These are phyloP conservation scores for Ctenicera cuprea DNA, from an alignment of 2,888 invertebrate genomes.

Conservation along the genomic window DNA sequence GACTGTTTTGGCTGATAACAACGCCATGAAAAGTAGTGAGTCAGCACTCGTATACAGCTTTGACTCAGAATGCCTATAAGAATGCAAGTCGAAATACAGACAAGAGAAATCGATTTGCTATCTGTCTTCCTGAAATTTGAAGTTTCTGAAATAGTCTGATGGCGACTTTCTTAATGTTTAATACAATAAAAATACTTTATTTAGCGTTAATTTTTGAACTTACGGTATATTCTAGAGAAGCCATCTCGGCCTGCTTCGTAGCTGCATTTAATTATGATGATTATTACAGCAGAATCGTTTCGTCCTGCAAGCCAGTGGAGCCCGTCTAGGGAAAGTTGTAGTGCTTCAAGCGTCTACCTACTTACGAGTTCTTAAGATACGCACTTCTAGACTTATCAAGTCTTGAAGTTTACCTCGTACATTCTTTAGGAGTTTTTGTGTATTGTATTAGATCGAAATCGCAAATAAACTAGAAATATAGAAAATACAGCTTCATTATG, in stretches of 20 bases:
- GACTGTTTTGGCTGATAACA: too few relatives aligned
- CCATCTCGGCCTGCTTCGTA: neutral
- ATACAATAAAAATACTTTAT: too few relatives aligned
- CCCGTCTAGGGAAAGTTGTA: slow-evolving; percentile 53
- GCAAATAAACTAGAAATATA: neutral
- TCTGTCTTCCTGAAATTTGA: too few relatives aligned
- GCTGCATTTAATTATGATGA: slow-evolving; percentile 39
- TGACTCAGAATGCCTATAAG: too few relatives aligned
- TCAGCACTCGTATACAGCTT: too few relatives aligned
- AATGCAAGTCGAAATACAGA: too few relatives aligned
- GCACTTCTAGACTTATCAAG: slow-evolving; percentile 37
- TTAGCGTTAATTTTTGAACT: too few relatives aligned
- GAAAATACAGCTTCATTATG: neutral
- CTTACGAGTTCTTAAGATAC: slow-evolving; percentile 44
- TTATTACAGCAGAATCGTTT: slow-evolving; percentile 39
- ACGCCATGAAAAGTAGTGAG: too few relatives aligned
- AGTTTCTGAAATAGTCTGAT: too few relatives aligned
- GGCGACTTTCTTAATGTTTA: too few relatives aligned
- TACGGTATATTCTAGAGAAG: neutral
- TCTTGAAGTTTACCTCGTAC: slow-evolving; percentile 12
- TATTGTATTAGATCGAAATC: neutral
- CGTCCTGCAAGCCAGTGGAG: slow-evolving; percentile 43
- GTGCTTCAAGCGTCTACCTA: slow-evolving; percentile 53
- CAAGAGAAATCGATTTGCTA: too few relatives aligned
- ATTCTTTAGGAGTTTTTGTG: slow-evolving; percentile 19